Percentiles rank a stretch among this genome's conserved stretches.
Evolutionary conservation across 2,888 invertebrate species (phyloP).

Genomic region (Cephus rjabovi): DNA sequence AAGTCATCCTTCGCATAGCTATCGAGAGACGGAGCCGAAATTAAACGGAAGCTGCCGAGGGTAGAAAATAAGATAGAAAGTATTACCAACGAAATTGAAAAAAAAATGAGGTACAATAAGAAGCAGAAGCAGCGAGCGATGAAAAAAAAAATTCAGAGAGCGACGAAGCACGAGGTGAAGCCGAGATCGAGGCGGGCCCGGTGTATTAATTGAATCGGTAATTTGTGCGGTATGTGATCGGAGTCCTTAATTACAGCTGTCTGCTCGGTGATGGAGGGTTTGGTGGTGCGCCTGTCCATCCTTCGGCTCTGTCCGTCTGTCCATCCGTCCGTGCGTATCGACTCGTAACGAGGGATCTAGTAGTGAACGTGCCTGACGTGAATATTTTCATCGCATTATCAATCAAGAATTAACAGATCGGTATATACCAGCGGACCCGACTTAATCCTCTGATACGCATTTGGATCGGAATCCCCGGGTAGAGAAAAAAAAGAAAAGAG

Average conservation of each 20-base stretch:
- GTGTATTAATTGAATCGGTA: slow-evolving; percentile 22
- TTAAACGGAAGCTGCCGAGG: slow-evolving; percentile 5
- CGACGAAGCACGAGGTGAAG: background rate
- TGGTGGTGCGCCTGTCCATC: background rate
- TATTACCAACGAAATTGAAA: background rate
- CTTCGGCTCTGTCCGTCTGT: slow-evolving; percentile 1
- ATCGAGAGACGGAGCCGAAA: background rate
- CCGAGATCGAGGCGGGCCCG: background rate
- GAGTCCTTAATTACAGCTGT: slow-evolving; percentile 24
- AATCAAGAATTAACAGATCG: slow-evolving; percentile 21
- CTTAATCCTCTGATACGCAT: background rate
- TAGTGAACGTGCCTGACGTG: slow-evolving; percentile 9
- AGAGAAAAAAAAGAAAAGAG: background rate
- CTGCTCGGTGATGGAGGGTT: slow-evolving; percentile 19
- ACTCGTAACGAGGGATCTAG: slow-evolving; percentile 5
- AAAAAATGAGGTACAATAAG: background rate
- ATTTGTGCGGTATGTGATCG: slow-evolving; percentile 25
- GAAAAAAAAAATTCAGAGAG: slow-evolving; percentile 5
- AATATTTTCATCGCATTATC: slow-evolving; percentile 26
- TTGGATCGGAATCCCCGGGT: background rate
- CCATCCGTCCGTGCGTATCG: slow-evolving; percentile 7
- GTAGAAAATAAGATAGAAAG: background rate
- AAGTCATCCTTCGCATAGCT: background rate
- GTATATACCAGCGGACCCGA: background rate
- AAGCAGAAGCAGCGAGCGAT: slow-evolving; percentile 3